Evolutionary conservation across 1,140 invertebrate species (phyloP), one percentile per base, ranked within the genome.

Genomic region (Cyphomyrmex costatus): DNA sequence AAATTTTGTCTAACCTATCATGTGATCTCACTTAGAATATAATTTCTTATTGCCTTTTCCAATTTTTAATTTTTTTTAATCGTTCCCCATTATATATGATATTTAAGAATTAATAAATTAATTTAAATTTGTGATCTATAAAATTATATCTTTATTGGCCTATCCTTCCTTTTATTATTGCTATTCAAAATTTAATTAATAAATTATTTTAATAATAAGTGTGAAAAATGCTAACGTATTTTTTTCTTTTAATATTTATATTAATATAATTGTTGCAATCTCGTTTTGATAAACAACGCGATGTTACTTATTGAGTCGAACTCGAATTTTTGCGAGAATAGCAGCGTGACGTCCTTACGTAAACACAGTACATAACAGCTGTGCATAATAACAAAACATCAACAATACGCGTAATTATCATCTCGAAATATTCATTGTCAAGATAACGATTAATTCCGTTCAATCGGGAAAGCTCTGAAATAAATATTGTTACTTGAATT

Each of bases 321-420:
- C 16, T 4, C 10, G 10, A 58, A 58, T 58, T 58, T 58, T 58
- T 58, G n/a, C 8, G 56, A 58, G 21, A 56, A 56, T 56, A 7
- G 5, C 21, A 56, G 6, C 19, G 8, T n/a, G 7, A 8, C 7
- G n/a, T 56, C 6, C n/a, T 56, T 8, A 8, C 8, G 53, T 21
- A 56, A 56, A 56, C 53, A 56, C n/a, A 56, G n/a, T 56, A n/a
- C n/a, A n/a, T 56, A 56, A 56, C 53, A 21, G n/a, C 53, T 56
- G n/a, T 21, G 21, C 53, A 7, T n/a, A 56, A 56, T 56, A 56
- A 21, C 7, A 56, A n/a, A 56, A 56, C n/a, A 10, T 3, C 14
- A 49, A 49, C 12, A 16, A 14, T 21, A 56, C n/a, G 19, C 53
- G 53, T 56, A 3, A 56, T n/a, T 56, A 56, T 56, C 36, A 42